Conservation (phyloP, 2,888 invertebrate species). For the Lasius fuliginosus region DNA sequence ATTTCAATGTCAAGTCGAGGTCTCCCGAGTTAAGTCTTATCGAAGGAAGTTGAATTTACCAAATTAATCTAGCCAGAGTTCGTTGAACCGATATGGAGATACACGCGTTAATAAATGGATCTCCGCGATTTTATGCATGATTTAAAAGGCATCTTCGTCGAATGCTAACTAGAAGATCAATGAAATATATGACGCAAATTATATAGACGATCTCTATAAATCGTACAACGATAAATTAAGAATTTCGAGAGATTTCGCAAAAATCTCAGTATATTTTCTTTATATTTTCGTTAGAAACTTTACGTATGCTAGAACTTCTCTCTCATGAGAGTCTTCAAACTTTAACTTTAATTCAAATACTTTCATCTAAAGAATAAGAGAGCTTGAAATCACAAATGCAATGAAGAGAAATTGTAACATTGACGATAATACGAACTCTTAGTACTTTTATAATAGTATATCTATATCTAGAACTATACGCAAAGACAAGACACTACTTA, state of each 20-base stretch:
- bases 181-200: background rate
- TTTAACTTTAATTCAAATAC: background rate
- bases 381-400: background rate
- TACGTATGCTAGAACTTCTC: background rate
- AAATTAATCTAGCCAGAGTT: constrained; percentile 74
- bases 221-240: background rate
- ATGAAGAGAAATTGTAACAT: background rate
- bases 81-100: constrained; percentile 70
- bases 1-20: constrained; percentile 70
- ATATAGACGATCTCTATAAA: background rate
- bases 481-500: background rate
- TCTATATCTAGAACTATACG: background rate
- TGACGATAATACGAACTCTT: background rate
- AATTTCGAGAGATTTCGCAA: background rate
- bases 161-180: background rate
- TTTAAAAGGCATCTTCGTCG: background rate
- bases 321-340: background rate
- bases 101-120: constrained; percentile 30
- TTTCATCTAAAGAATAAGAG: background rate
- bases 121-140: background rate
- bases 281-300: background rate
- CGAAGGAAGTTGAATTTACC: constrained; percentile 69
- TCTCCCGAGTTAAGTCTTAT: constrained; percentile 69
- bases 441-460: background rate
- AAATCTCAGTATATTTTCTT: background rate